Conservation (phyloP, 30 jellyfish, hydroid and myxozoan genomes). For the Catostylus mosaicus region DNA sequence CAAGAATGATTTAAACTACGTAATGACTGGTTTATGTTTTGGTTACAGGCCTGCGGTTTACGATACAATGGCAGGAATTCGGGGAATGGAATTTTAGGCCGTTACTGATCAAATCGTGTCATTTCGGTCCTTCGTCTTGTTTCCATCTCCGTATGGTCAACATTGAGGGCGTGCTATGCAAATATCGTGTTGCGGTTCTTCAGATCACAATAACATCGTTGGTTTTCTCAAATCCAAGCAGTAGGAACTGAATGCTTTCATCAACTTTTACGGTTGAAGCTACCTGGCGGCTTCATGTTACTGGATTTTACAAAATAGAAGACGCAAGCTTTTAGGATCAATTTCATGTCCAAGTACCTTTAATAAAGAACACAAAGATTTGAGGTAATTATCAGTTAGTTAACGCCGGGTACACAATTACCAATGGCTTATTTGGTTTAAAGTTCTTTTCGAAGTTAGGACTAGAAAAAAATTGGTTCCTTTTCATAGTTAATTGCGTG, state of each 20-base stretch:
- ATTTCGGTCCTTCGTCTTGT: not conserved
- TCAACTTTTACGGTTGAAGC: too few relatives aligned
- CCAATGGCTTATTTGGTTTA: too few relatives aligned
- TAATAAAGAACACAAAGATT: too few relatives aligned
- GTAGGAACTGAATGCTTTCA: not conserved
- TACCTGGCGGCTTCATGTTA: too few relatives aligned
- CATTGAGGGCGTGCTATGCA: not conserved
- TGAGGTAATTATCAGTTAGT: too few relatives aligned
- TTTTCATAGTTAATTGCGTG: too few relatives aligned
- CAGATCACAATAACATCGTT: not conserved
- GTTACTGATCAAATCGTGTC: not conserved
- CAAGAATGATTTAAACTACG: not conserved
- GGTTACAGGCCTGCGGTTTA: slow-evolving; percentile 11
- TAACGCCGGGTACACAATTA: too few relatives aligned
- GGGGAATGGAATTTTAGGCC: slow-evolving; percentile 48
- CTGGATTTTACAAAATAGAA: too few relatives aligned
- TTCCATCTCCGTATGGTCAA: not conserved
- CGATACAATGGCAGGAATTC: slow-evolving; percentile 36
- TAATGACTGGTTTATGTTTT: not conserved
- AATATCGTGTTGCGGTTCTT: not conserved
- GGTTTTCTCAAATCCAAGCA: not conserved
- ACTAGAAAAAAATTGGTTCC: too few relatives aligned
- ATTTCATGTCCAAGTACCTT: too few relatives aligned
- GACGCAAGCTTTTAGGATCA: too few relatives aligned
- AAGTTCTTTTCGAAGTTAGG: too few relatives aligned